Percentiles rank a stretch among this genome's conserved stretches.
phyloP scores from a whole-genome alignment of 2,113 vertebrate genomes.

The Cinclus cinclus region DNA sequence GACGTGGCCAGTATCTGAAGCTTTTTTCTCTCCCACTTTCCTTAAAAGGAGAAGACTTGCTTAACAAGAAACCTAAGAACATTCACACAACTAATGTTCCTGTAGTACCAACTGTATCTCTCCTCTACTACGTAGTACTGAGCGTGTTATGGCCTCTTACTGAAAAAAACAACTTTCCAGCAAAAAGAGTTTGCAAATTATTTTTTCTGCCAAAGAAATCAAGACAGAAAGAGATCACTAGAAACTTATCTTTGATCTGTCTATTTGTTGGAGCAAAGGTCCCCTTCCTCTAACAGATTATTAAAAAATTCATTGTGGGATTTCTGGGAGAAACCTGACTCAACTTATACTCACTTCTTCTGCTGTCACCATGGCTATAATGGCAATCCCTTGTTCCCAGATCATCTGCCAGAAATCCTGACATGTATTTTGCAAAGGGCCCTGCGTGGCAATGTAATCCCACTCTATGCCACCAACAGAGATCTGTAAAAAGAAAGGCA shows the following conservation, averaged over 20 bases:
- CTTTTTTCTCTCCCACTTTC: conserved; percentile 95
- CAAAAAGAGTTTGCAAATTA: background rate
- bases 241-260: background rate
- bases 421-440: conserved; percentile 90
- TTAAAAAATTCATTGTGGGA: background rate
- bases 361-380: conserved; percentile 96
- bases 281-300: background rate
- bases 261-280: background rate
- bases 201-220: background rate
- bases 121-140: background rate
- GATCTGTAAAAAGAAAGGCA: conserved; percentile 71
- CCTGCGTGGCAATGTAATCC: conserved; percentile 95
- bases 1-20: conserved; percentile 94
- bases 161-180: background rate
- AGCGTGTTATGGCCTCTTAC: fast-evolving
- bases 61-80: background rate
- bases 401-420: conserved; percentile 99
- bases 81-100: background rate
- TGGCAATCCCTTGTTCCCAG: conserved; percentile 94
- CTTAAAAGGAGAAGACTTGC: conserved; percentile 61
- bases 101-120: background rate
- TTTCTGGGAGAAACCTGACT: background rate
- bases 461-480: conserved; percentile 88
- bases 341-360: conserved; percentile 82
- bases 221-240: background rate